These are phyloP conservation scores for Chionodraco myersi DNA, from an alignment of 2,113 vertebrate genomes.

Conservation along the genomic window DNA sequence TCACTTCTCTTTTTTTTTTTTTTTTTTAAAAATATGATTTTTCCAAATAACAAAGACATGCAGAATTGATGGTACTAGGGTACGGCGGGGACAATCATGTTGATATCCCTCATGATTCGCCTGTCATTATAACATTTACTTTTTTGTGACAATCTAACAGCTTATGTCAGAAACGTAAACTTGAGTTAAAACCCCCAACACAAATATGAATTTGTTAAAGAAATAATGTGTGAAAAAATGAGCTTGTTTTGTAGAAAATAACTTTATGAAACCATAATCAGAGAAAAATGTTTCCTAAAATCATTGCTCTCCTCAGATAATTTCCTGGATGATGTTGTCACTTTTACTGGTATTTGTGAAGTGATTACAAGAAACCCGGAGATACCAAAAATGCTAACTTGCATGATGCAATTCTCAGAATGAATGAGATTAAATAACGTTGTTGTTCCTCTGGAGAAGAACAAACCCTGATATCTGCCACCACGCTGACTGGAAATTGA, in stretches of 20 bases:
- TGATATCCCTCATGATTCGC: not conserved
- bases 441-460: constrained; percentile 12
- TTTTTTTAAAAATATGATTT: not conserved
- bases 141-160: not conserved
- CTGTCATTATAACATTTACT: not conserved
- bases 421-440: not conserved
- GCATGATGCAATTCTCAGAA: not conserved
- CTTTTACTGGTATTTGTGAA: not conserved
- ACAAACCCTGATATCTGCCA: constrained; percentile 19
- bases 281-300: not conserved
- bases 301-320: not conserved
- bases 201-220: not conserved
- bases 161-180: not conserved
- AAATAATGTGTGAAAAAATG: not conserved
- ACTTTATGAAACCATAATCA: not conserved
- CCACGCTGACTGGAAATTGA: not conserved
- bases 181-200: not conserved
- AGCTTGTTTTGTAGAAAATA: not conserved
- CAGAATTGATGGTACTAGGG: not conserved
- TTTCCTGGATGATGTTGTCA: constrained; percentile 1
- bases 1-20: not conserved
- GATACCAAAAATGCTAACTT: constrained; percentile 1
- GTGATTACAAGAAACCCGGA: not conserved
- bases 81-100: not conserved
- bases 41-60: not conserved